phyloP scores from a whole-genome alignment of 2,113 vertebrate species.

The Sylvietta virens region DNA sequence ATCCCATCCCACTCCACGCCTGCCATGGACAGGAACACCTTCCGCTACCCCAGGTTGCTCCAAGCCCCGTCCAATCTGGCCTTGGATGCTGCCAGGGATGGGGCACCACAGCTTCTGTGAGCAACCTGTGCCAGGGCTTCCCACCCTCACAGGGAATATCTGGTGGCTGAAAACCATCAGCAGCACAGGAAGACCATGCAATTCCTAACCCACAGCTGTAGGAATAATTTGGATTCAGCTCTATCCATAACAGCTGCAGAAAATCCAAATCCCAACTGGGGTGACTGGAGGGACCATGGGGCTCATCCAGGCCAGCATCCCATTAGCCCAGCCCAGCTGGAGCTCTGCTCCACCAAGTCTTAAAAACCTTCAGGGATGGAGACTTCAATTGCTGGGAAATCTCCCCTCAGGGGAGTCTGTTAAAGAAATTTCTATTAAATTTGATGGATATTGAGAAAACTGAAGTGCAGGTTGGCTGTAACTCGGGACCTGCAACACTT shows the following conservation, averaged over 20 bases:
- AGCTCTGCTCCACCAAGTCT: not conserved
- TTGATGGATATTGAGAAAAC: not conserved
- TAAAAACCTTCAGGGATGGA: not conserved
- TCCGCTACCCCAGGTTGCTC: accelerated
- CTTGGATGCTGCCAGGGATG: not conserved
- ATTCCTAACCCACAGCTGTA: not conserved
- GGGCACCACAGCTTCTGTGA: not conserved
- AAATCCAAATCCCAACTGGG: not conserved
- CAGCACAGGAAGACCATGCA: not conserved
- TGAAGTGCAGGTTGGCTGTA: not conserved
- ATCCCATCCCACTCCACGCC: not conserved
- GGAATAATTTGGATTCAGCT: not conserved
- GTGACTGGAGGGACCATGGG: not conserved
- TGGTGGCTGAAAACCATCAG: not conserved
- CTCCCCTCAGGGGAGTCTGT: accelerated
- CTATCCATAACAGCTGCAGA: not conserved
- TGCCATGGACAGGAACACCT: not conserved
- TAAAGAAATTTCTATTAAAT: not conserved
- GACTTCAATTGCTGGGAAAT: too few relatives aligned
- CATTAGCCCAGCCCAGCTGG: not conserved
- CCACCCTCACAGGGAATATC: not conserved
- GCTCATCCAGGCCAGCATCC: not conserved
- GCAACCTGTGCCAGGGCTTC: not conserved
- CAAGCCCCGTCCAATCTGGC: accelerated
- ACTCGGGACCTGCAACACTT: not conserved